Evolutionary conservation across 2,888 invertebrate genomes (phyloP).

Genomic region (Caenorhabditis sp.): DNA sequence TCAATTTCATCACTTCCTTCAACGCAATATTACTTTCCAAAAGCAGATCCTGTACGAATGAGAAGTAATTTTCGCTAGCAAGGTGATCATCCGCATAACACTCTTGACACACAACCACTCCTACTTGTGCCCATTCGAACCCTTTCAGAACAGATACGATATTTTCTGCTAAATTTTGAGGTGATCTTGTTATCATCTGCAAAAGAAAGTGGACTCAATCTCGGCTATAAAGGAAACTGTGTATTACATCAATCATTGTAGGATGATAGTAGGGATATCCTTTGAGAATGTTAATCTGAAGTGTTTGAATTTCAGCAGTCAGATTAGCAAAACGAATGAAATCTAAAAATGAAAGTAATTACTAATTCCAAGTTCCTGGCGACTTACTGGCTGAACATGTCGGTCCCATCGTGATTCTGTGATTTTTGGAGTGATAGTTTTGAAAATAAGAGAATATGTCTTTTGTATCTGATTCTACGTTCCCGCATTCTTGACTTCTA

Average conservation of each 20-base stretch:
- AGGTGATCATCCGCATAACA: slow-evolving; percentile 50
- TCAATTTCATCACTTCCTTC: slow-evolving; percentile 27
- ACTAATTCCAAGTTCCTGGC: neutral
- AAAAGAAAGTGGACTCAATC: neutral
- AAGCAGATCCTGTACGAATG: slow-evolving; percentile 14
- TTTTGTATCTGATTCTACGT: slow-evolving; percentile 35
- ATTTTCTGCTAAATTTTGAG: slow-evolving; percentile 66
- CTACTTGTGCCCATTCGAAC: slow-evolving; percentile 66
- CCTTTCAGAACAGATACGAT: slow-evolving; percentile 57
- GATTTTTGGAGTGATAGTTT: slow-evolving; percentile 44
- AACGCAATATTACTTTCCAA: slow-evolving; percentile 22
- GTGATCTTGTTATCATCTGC: slow-evolving; percentile 66
- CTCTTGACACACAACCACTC: slow-evolving; percentile 37
- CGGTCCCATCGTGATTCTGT: slow-evolving; percentile 58
- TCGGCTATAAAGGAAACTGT: neutral
- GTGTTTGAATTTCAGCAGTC: slow-evolving; percentile 42
- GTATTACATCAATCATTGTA: slow-evolving; percentile 58
- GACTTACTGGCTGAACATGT: slow-evolving; percentile 48
- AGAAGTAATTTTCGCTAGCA: slow-evolving; percentile 44
- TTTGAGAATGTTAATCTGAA: slow-evolving; percentile 53
- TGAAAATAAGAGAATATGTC: slow-evolving; percentile 46
- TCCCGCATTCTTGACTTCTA: slow-evolving; percentile 23
- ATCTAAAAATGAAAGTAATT: slow-evolving; percentile 30
- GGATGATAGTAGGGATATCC: slow-evolving; percentile 53
- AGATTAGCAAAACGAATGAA: slow-evolving; percentile 59